Percentiles rank a stretch among this genome's conserved stretches.
Conservation (phyloP, 2,797 vertebrate species). For the Malacoctenus gilli region DNA sequence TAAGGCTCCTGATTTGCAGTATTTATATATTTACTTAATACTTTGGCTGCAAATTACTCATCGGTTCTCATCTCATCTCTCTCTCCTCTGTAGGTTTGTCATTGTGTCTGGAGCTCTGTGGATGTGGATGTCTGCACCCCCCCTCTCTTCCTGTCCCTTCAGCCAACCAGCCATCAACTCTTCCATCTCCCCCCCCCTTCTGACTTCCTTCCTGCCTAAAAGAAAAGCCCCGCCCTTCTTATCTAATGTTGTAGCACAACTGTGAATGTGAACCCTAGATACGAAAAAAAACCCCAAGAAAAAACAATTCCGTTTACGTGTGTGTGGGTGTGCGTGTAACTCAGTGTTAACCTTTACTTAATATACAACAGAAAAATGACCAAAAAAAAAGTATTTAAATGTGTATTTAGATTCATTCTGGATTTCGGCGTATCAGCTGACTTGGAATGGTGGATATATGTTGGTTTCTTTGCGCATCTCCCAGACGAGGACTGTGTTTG, state of each 20-base stretch:
- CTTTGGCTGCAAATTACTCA: neutral
- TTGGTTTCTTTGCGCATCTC: slow-evolving; percentile 87
- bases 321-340: slow-evolving; percentile 86
- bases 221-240: slow-evolving; percentile 65
- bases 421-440: slow-evolving; percentile 84
- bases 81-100: slow-evolving; percentile 77
- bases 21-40: too few species aligned
- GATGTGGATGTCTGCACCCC: slow-evolving; percentile 80
- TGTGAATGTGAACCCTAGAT: slow-evolving; percentile 94
- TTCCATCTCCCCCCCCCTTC: slow-evolving; percentile 43
- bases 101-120: slow-evolving; percentile 86
- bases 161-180: slow-evolving; percentile 83
- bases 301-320: slow-evolving; percentile 75
- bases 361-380: slow-evolving; percentile 74
- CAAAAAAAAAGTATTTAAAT: slow-evolving; percentile 62
- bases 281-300: slow-evolving; percentile 75
- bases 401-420: slow-evolving; percentile 88
- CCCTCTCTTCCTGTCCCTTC: slow-evolving; percentile 76
- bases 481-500: slow-evolving; percentile 83
- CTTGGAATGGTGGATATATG: slow-evolving; percentile 89
- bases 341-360: slow-evolving; percentile 94
- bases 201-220: slow-evolving; percentile 33
- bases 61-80: neutral
- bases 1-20: neutral
- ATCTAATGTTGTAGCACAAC: slow-evolving; percentile 95